phyloP scores from a whole-genome alignment of 2,113 vertebrate genomes.

The Istiophorus platypterus region DNA sequence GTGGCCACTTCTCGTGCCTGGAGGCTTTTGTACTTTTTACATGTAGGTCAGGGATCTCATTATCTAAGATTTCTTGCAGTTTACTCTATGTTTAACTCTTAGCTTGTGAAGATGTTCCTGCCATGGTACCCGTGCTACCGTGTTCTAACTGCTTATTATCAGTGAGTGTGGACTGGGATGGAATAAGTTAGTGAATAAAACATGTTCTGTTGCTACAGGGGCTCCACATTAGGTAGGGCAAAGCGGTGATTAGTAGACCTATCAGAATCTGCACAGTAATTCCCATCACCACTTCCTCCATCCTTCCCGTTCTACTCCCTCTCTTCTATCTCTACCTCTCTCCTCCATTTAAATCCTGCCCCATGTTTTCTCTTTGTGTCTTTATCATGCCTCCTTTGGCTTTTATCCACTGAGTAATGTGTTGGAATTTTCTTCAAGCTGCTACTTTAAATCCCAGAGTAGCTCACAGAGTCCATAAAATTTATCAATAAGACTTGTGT shows the following conservation, averaged over 20 bases:
- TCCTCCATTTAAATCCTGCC: conserved; percentile 13
- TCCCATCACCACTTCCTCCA: conserved; percentile 75
- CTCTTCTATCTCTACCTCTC: conserved; percentile 12
- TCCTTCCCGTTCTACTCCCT: conserved; percentile 30
- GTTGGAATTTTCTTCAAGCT: neutral
- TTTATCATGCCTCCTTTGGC: neutral
- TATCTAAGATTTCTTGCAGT: neutral
- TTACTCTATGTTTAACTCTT: conserved; percentile 12
- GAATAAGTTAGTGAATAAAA: conserved; percentile 88
- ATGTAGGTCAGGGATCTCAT: neutral
- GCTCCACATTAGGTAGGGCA: conserved; percentile 85
- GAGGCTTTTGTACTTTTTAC: neutral
- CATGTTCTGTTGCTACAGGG: conserved; percentile 88
- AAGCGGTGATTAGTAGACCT: conserved; percentile 88
- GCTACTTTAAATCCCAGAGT: neutral
- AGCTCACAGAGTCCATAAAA: neutral
- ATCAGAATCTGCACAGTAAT: conserved; percentile 85
- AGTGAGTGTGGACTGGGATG: conserved; percentile 75
- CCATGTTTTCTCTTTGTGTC: conserved; percentile 23
- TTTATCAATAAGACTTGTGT: neutral
- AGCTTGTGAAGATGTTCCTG: conserved; percentile 13
- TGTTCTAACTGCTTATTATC: conserved; percentile 70
- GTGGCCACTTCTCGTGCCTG: neutral
- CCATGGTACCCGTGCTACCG: conserved; percentile 5
- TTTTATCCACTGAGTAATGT: neutral